These are phyloP conservation scores for Lasius fuliginosus DNA, from an alignment of 2,888 invertebrate genomes.

Conservation along the genomic window DNA sequence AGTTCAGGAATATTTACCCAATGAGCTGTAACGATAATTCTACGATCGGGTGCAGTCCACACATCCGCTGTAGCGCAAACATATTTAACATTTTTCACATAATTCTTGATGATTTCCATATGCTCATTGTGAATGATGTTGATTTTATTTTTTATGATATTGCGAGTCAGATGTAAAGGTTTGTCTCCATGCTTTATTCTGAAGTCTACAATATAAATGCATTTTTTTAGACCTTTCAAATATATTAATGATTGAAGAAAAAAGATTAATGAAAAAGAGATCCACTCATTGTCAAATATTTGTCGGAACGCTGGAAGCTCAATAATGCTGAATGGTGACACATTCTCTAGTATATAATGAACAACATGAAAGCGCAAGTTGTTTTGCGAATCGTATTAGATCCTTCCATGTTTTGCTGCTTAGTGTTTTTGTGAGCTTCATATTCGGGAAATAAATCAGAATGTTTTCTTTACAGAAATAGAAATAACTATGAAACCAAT, in stretches of 20 bases:
- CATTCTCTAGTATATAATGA: not conserved
- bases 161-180: not conserved
- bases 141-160: conserved; percentile 30
- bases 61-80: conserved; percentile 70
- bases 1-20: conserved; percentile 62
- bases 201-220: not conserved
- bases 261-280: not conserved
- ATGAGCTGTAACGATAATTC: conserved; percentile 72
- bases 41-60: conserved; percentile 71
- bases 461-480: conserved; percentile 11
- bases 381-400: not conserved
- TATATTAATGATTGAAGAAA: not conserved
- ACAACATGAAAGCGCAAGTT: not conserved
- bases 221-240: not conserved
- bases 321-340: not conserved
- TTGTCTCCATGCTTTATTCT: not conserved
- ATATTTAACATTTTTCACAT: conserved; percentile 56
- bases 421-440: not conserved
- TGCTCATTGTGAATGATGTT: conserved; percentile 9
- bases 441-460: not conserved
- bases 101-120: conserved; percentile 17
- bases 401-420: not conserved
- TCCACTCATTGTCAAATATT: not conserved
- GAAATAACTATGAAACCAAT: not conserved
- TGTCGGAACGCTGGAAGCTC: not conserved